Evolutionary conservation across 2,797 vertebrate genomes (phyloP).

Genomic region (Neopelma chrysocephalum): DNA sequence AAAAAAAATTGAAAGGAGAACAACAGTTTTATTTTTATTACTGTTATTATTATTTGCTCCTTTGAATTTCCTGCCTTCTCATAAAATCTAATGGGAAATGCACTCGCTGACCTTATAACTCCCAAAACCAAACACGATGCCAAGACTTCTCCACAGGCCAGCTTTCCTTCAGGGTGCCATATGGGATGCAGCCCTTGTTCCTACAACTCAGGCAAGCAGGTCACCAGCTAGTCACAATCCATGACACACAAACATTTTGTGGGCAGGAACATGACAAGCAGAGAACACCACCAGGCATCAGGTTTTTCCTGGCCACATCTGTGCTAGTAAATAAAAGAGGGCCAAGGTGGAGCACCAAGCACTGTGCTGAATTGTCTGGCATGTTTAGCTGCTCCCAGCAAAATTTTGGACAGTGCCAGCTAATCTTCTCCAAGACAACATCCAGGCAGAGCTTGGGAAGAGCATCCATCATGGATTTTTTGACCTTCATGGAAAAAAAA

Average conservation of each 20-base stretch:
- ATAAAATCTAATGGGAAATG: background rate
- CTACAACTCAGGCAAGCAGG: background rate
- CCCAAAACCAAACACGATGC: background rate
- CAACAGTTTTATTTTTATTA: background rate
- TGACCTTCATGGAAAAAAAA: background rate
- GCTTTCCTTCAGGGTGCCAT: background rate
- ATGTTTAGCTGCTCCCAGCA: background rate
- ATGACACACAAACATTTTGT: background rate
- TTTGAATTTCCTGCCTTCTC: conserved; percentile 31
- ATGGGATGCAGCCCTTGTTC: conserved; percentile 23
- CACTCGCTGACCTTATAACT: background rate
- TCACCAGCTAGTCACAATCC: background rate
- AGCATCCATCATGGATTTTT: background rate
- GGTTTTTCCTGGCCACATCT: conserved; percentile 12
- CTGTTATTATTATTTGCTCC: background rate
- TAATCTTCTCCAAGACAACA: background rate
- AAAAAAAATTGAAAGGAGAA: background rate
- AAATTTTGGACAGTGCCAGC: background rate
- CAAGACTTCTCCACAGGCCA: background rate
- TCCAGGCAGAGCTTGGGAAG: background rate
- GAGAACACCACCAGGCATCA: background rate
- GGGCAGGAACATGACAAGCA: background rate
- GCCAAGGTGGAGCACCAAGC: background rate
- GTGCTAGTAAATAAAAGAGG: conserved; percentile 6
- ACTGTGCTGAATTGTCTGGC: background rate